These are phyloP conservation scores for Drosophila nr. medialis DNA, from an alignment of 2,888 invertebrate genomes.

Conservation along the genomic window DNA sequence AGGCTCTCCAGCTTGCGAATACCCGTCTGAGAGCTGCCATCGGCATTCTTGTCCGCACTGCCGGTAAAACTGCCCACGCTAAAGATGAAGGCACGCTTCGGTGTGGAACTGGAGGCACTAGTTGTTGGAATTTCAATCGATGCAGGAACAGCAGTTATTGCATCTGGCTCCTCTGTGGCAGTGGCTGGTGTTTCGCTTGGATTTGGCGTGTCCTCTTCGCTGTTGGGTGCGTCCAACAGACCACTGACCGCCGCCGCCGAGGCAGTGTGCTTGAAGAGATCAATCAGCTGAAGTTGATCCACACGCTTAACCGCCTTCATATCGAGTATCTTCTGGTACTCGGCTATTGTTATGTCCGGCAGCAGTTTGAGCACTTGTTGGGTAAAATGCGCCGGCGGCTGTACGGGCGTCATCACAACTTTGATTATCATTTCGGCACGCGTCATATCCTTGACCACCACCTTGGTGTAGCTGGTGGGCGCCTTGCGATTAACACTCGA, in stretches of 20 bases:
- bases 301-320: slow-evolving; percentile 93
- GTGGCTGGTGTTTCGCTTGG: slow-evolving; percentile 9
- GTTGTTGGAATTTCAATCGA: slow-evolving; percentile 39
- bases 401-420: slow-evolving; percentile 96
- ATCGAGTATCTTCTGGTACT: slow-evolving; percentile 97
- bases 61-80: slow-evolving; percentile 82
- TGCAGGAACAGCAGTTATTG: slow-evolving; percentile 13
- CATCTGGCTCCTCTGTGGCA: slow-evolving; percentile 35
- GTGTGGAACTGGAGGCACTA: slow-evolving; percentile 67
- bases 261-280: slow-evolving; percentile 86
- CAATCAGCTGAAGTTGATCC: slow-evolving; percentile 87
- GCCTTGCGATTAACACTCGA: slow-evolving; percentile 95
- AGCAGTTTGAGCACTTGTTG: slow-evolving; percentile 95
- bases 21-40: slow-evolving; percentile 71
- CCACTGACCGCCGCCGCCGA: slow-evolving; percentile 74
- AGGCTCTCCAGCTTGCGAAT: slow-evolving; percentile 86
- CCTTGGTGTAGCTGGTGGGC: slow-evolving; percentile 93
- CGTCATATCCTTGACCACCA: slow-evolving; percentile 93
- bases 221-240: slow-evolving; percentile 40
- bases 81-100: slow-evolving; percentile 83
- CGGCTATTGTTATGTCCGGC: slow-evolving; percentile 94
- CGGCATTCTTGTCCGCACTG: slow-evolving; percentile 75
- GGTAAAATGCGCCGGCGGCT: slow-evolving; percentile 92
- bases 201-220: slow-evolving; percentile 48
- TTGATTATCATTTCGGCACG: slow-evolving; percentile 99